These are phyloP conservation scores for Echinometra lucunter DNA, from an alignment of 53 echinoderm and acorn worm species.

Conservation along the genomic window DNA sequence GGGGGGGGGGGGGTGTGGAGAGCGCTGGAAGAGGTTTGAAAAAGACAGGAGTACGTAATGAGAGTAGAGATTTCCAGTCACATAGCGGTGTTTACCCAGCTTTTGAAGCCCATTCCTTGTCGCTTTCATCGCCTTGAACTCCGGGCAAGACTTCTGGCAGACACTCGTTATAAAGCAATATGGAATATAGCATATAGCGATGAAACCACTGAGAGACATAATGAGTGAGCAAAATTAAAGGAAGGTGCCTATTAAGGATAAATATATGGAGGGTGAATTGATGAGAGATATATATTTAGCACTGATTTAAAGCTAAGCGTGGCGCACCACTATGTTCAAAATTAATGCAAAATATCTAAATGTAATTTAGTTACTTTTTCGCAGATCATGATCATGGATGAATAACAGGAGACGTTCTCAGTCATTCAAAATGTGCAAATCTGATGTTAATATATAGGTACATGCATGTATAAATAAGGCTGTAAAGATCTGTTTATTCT, in stretches of 20 bases:
- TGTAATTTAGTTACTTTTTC: background rate
- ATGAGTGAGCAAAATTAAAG: constrained; percentile 44
- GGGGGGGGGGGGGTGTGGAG: no score
- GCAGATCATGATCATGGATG: no score
- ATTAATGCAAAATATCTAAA: background rate
- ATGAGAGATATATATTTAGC: background rate
- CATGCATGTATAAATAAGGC: background rate
- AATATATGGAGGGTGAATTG: background rate
- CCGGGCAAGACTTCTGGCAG: constrained; percentile 24
- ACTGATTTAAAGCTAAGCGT: background rate
- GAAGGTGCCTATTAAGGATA: background rate
- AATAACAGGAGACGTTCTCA: no score
- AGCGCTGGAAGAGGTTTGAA: constrained; percentile 1
- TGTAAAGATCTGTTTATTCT: background rate
- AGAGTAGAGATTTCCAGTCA: constrained; percentile 64
- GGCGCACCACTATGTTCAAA: background rate
- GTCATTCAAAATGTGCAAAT: no score
- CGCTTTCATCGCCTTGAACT: constrained; percentile 59
- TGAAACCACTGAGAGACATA: background rate
- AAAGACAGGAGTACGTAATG: constrained; percentile 16
- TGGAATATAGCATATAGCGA: constrained; percentile 53
- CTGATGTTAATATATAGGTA: background rate
- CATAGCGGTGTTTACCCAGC: constrained; percentile 63
- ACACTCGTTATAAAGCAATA: constrained; percentile 58
- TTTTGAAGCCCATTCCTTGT: constrained; percentile 35